phyloP scores from a whole-genome alignment of 1,140 invertebrate species.

The Drosophila tristis region DNA sequence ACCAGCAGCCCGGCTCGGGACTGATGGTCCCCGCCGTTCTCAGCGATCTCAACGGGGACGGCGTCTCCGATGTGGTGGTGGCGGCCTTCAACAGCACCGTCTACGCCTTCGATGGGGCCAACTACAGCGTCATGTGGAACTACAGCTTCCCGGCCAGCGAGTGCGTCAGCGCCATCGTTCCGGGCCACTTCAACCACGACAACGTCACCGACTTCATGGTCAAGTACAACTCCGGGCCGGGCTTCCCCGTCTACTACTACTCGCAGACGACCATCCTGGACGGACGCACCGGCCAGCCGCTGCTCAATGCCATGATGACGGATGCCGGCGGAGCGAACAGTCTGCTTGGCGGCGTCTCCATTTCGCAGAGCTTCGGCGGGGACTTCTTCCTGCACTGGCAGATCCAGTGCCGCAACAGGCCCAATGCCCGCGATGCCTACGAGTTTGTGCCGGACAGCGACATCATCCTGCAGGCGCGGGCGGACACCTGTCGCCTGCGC shows the following conservation, averaged over 20 bases:
- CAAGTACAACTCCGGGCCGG: conserved; percentile 90
- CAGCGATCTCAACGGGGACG: conserved; percentile 90
- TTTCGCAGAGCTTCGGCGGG: conserved; percentile 81
- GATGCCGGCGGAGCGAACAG: conserved; percentile 88
- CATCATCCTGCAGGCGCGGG: conserved; percentile 87
- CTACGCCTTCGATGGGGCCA: conserved; percentile 89
- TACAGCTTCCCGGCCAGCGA: conserved; percentile 87
- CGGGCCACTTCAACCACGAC: conserved; percentile 93
- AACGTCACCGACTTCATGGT: conserved; percentile 93
- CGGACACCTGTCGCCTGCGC: conserved; percentile 90
- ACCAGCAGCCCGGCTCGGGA: conserved; percentile 82
- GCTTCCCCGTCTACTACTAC: conserved; percentile 91
- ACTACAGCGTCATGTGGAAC: conserved; percentile 89
- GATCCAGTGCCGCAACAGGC: conserved; percentile 75
- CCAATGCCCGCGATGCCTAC: conserved; percentile 87
- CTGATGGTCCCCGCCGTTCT: conserved; percentile 89
- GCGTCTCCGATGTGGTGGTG: conserved; percentile 89
- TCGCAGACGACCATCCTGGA: conserved; percentile 89
- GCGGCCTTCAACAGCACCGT: conserved; percentile 90
- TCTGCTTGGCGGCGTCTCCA: conserved; percentile 76
- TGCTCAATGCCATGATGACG: conserved; percentile 87
- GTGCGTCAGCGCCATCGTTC: conserved; percentile 90
- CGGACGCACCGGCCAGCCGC: conserved; percentile 88
- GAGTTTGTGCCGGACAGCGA: conserved; percentile 87
- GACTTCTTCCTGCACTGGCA: conserved; percentile 84